Percentiles rank a stretch among this genome's conserved stretches.
These are phyloP conservation scores for Sander lucioperca DNA, from an alignment of 2,113 vertebrate species.

Conservation along the genomic window DNA sequence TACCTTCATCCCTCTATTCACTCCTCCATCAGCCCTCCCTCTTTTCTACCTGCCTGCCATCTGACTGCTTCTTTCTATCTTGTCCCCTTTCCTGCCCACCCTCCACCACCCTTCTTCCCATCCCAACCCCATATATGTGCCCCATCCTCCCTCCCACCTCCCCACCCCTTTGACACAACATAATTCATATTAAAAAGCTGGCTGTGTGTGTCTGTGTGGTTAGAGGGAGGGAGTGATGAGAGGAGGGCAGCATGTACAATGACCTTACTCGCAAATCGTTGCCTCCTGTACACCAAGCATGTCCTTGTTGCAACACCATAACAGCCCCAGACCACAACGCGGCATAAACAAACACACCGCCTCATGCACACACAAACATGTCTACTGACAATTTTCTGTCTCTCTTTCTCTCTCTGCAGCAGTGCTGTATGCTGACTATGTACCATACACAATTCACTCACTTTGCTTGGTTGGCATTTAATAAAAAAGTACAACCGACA, in stretches of 20 bases:
- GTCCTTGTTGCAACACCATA: slow-evolving; percentile 70
- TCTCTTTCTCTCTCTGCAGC: slow-evolving; percentile 11
- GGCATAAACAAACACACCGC: slow-evolving; percentile 48
- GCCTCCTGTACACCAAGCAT: slow-evolving; percentile 66
- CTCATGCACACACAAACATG: slow-evolving; percentile 13
- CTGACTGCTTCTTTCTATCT: slow-evolving; percentile 37
- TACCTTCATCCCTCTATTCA: slow-evolving; percentile 37
- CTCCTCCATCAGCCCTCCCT: slow-evolving; percentile 40
- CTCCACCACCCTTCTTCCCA: slow-evolving; percentile 25
- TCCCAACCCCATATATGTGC: slow-evolving; percentile 22
- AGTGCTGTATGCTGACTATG: slow-evolving; percentile 31
- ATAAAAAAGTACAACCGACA: slow-evolving; percentile 9
- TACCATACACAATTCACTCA: slow-evolving; percentile 22
- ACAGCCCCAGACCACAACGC: slow-evolving; percentile 60
- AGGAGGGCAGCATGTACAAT: slow-evolving; percentile 51
- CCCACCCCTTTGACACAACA: slow-evolving; percentile 7
- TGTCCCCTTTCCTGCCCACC: slow-evolving; percentile 11
- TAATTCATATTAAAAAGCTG: slow-evolving; percentile 63
- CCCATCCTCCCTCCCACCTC: not conserved
- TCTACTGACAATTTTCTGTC: slow-evolving; percentile 17
- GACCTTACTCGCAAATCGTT: slow-evolving; percentile 73
- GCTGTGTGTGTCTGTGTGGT: slow-evolving; percentile 20
- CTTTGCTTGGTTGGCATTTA: slow-evolving; percentile 42
- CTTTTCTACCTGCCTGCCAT: slow-evolving; percentile 39
- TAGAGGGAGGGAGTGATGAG: slow-evolving; percentile 38